Base-by-base conservation (phyloP, 2,888 invertebrate species). In the Tenthredo livida region DNA sequence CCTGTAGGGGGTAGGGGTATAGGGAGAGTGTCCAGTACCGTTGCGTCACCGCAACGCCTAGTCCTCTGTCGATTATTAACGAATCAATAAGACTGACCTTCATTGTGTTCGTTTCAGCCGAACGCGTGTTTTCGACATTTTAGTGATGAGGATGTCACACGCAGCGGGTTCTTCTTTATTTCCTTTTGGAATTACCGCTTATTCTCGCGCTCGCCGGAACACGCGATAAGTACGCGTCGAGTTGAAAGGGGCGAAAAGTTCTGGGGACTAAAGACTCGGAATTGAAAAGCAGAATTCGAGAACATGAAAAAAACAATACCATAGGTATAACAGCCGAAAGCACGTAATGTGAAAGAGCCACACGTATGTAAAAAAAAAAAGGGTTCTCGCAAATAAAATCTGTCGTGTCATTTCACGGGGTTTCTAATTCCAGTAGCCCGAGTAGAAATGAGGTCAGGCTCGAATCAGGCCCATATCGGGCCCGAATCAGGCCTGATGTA, bases 81-180 rank as follows among this genome's bases (percentile, higher is more conserved):
- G 89, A 90, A 91, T 90, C 90, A 89, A 91, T 91, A 90, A 90
- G 90, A 89, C 89, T 87, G 87, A 90, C 90, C 89, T 89, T 90
- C 88, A 90, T 90, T 90, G 89, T 89, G 87, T 85, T 86, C 84
- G 87, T 78, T 87, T 86, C 85, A 85, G 85, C 85, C 87, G 78
- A 85, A 86, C 84, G 86, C 86, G 88, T 86, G 87, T 54, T 77
- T 77, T 88, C 88, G 90, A 91, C 90, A 88, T 90, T 89, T 88
- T 73, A 87, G 89, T 89, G 89, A 89, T 88, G 88, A 89, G 88
- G 86, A 88, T 88, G 89, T 90, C 90, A 89, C 88, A 88, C 89
- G 86, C 87, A 87, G 86, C 86, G 84, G 87, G 84, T 61, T 25
- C n/a, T 75, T 40, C 43, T 40, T 43, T 43, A 73, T 73, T 73